Percentiles rank a stretch among this genome's conserved stretches.
phyloP scores from a whole-genome alignment of 2,797 vertebrate species.

The Gouania willdenowi region DNA sequence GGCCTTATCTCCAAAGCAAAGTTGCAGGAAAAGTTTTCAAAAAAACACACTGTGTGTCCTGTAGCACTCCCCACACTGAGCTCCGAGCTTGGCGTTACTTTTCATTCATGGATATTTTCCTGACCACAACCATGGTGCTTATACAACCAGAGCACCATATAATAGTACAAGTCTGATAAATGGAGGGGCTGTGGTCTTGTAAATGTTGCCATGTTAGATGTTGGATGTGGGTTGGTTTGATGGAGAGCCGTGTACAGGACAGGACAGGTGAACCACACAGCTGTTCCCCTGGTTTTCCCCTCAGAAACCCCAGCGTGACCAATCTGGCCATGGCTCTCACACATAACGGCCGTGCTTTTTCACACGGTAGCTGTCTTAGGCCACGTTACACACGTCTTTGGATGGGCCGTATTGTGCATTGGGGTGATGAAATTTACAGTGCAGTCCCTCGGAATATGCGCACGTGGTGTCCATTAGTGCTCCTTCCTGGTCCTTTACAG shows the following conservation, averaged over 20 bases:
- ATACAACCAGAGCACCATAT: constrained; percentile 57
- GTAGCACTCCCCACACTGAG: constrained; percentile 38
- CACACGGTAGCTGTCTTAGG: constrained; percentile 73
- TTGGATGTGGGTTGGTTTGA: constrained; percentile 55
- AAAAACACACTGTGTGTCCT: constrained; percentile 20
- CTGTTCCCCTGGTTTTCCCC: constrained; percentile 58
- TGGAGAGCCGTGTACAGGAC: constrained; percentile 68
- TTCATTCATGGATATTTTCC: constrained; percentile 42
- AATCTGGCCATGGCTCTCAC: constrained; percentile 64
- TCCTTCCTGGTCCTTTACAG: constrained; percentile 32
- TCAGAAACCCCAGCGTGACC: constrained; percentile 64
- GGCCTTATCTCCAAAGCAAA: too few species aligned
- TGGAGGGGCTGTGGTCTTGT: constrained; percentile 46
- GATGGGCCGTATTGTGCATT: constrained; percentile 53
- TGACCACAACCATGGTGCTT: constrained; percentile 27
- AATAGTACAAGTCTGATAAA: constrained; percentile 62
- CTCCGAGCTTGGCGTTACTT: constrained; percentile 36
- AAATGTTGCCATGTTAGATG: constrained; percentile 60
- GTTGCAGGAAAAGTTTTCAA: too few species aligned
- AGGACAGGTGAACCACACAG: constrained; percentile 75
- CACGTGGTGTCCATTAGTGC: constrained; percentile 70
- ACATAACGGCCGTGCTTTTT: constrained; percentile 58
- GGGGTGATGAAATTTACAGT: constrained; percentile 71
- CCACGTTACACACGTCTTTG: constrained; percentile 64
- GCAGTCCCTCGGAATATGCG: constrained; percentile 56